Evolutionary conservation across 2,888 invertebrate genomes (phyloP), one percentile per base, ranked within the genome.

Genomic region (Chironomus riparius): DNA sequence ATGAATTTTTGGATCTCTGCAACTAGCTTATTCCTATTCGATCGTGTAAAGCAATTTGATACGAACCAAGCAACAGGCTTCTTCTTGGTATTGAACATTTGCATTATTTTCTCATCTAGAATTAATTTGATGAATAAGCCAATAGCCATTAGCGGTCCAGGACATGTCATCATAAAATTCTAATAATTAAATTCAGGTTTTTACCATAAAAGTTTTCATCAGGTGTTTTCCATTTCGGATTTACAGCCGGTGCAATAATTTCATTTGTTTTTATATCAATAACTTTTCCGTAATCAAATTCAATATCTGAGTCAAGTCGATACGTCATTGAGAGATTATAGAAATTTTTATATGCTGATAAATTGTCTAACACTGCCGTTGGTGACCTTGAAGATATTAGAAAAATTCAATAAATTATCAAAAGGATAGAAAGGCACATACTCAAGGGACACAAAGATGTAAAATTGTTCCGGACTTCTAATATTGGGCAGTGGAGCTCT

Each of bases 321-420:
- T 88, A 87, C 0, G 86, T 87, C 86, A 88, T 87, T 1, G 88
- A 88, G 77, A 85, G 80, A 79, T 88, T 88, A 78, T 86, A 89
- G 76, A 88, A 87, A 70, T 77, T 50, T 12, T 70, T 65, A 22
- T 70, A 70, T 6, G 12, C n/a, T 10, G 21, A 15, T 28, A 65
- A 22, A 22, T 47, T 18, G 18, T 65, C 48, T n/a, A 15, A n/a
- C 24, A 72, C 38, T 56, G 68, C 56, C n/a, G 72, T 50, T 28
- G 68, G 65, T 21, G 65, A 65, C 21, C 65, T 65, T 65, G 22
- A 62, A 21, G 22, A 12, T 38, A 38, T 10, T 38, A 10, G 38
- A 62, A 62, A 21, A 18, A 62, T 10, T 22, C 7, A 62, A 62
- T 21, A 15, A 62, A 62, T 62, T 6, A 56, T 12, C 12, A n/a